phyloP scores from a whole-genome alignment of 2,888 invertebrate species.

The Phortica okadai region DNA sequence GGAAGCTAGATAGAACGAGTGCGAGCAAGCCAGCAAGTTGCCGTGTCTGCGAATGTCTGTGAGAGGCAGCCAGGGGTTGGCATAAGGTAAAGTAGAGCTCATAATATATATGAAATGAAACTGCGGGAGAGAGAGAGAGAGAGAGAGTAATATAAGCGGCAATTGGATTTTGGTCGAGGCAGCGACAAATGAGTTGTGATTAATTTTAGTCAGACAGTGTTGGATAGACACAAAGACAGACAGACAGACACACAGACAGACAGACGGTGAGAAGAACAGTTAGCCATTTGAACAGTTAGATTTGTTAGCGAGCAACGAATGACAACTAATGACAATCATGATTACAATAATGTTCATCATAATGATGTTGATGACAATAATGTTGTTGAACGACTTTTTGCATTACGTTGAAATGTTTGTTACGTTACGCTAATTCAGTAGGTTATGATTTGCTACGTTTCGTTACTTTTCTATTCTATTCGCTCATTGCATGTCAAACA shows the following conservation, averaged over 20 bases:
- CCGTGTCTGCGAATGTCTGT: no score
- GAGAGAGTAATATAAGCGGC: not conserved
- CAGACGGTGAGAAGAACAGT: not conserved
- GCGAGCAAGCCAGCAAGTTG: no score
- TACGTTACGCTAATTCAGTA: not conserved
- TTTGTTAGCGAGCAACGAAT: not conserved
- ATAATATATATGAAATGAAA: no score
- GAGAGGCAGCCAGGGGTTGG: no score
- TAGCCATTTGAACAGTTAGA: not conserved
- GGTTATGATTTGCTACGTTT: no score
- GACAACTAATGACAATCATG: not conserved
- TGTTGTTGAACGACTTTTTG: no score
- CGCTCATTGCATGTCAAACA: not conserved
- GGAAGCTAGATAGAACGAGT: no score
- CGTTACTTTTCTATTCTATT: not conserved
- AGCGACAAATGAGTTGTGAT: constrained; percentile 44
- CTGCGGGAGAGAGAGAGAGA: no score
- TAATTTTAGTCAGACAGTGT: constrained; percentile 41
- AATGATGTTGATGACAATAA: no score
- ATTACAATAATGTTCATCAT: not conserved
- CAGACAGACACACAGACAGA: constrained; percentile 4
- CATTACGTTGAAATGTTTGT: not conserved
- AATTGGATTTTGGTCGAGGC: not conserved
- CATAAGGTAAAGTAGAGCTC: no score
- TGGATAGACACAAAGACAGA: not conserved